Conservation (phyloP, 2,888 invertebrate genomes). For the Erebia palarica region DNA sequence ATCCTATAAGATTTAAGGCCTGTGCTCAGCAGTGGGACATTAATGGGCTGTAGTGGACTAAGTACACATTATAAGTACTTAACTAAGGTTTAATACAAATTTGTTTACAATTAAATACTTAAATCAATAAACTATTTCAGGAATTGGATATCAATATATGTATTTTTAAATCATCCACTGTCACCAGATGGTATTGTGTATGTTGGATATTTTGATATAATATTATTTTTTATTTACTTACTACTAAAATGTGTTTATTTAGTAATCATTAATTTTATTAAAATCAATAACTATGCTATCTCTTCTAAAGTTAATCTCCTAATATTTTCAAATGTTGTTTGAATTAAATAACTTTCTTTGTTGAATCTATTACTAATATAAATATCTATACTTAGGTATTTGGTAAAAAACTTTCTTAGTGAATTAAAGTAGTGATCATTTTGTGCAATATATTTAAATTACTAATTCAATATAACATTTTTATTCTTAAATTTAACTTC, state of each 20-base stretch:
- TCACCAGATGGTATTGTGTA: conserved; percentile 74
- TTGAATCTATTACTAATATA: too few relatives aligned
- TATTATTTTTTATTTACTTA: not conserved
- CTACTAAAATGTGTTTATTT: not conserved
- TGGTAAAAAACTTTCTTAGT: not conserved
- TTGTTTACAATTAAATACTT: not conserved
- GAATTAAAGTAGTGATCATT: too few relatives aligned
- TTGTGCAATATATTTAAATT: not conserved
- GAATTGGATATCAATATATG: conserved; percentile 69
- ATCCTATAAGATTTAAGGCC: too few relatives aligned
- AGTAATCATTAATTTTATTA: not conserved
- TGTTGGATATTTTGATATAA: conserved; percentile 46
- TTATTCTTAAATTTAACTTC: not conserved
- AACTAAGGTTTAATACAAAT: not conserved
- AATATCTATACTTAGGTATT: not conserved
- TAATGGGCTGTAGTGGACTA: too few relatives aligned
- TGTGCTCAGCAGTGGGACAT: too few relatives aligned
- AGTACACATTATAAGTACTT: too few relatives aligned
- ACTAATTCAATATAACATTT: not conserved
- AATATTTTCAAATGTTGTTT: conserved; percentile 2
- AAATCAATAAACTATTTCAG: conserved; percentile 54
- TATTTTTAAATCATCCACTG: conserved; percentile 60
- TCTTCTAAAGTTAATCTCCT: not conserved
- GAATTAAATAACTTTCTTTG: not conserved
- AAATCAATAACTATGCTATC: not conserved